phyloP scores from a whole-genome alignment of 2,797 vertebrate genomes.

The Paratrypauchen microcephalus region DNA sequence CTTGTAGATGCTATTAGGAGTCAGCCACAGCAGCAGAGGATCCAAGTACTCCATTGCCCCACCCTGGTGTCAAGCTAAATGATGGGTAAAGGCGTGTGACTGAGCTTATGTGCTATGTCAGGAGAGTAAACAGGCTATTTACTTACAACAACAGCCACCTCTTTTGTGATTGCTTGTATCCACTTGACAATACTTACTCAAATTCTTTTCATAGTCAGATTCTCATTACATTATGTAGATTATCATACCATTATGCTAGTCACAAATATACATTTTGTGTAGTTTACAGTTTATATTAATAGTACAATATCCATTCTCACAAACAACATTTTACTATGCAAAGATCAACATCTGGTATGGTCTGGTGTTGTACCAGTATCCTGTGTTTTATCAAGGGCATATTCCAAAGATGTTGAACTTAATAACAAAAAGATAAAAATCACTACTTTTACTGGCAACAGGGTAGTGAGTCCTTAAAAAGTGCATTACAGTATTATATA shows the following conservation, averaged over 20 bases:
- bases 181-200: neutral
- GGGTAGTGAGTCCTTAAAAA: neutral
- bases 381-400: neutral
- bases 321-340: neutral
- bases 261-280: neutral
- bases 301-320: neutral
- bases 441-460: neutral
- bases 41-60: neutral
- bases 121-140: slow-evolving; percentile 33
- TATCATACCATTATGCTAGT: slow-evolving; percentile 18
- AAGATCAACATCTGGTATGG: neutral
- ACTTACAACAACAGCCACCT: slow-evolving; percentile 8
- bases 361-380: neutral
- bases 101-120: slow-evolving; percentile 13
- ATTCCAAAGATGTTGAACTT: neutral
- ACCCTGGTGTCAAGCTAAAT: slow-evolving; percentile 32
- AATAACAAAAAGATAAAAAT: neutral
- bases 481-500: too few relatives aligned
- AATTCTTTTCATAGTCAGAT: neutral
- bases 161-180: slow-evolving; percentile 27
- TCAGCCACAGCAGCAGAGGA: slow-evolving; percentile 15
- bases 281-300: neutral
- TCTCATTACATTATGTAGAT: slow-evolving; percentile 21
- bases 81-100: slow-evolving; percentile 27
- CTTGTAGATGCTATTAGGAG: slow-evolving; percentile 6